Conservation (phyloP, 2,113 vertebrate genomes). For the Colius striatus region DNA sequence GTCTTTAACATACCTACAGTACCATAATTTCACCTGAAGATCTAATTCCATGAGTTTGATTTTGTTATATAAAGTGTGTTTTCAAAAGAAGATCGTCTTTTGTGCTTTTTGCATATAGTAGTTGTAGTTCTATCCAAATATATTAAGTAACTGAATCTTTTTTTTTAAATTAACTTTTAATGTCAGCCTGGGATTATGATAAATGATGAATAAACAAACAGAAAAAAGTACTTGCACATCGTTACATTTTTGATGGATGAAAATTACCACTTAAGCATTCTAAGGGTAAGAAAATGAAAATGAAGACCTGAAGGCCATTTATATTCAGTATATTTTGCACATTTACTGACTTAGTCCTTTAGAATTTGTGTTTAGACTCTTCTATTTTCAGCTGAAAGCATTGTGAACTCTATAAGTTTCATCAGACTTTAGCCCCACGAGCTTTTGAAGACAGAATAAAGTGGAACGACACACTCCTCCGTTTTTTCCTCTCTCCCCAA, state of each 20-base stretch:
- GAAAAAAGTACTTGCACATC: not conserved
- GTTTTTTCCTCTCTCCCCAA: not conserved
- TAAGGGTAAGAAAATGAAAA: constrained; percentile 7
- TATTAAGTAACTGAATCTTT: not conserved
- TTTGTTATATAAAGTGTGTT: not conserved
- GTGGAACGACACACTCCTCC: not conserved
- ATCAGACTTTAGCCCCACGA: not conserved
- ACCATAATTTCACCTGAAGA: not conserved
- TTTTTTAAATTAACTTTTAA: not conserved
- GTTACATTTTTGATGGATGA: not conserved
- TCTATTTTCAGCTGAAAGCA: not conserved
- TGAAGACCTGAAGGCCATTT: not conserved
- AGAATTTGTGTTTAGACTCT: not conserved
- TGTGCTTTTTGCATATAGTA: not conserved
- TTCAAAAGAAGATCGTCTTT: not conserved
- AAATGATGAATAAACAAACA: not conserved
- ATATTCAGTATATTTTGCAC: not conserved
- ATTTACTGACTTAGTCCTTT: not conserved
- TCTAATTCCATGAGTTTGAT: not conserved
- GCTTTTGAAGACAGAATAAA: not conserved
- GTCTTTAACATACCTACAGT: not conserved
- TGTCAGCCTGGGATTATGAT: not conserved
- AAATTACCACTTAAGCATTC: constrained; percentile 5
- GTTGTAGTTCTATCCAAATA: not conserved
- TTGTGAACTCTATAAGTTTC: not conserved